Evolutionary conservation across 1,140 invertebrate species (phyloP).

Genomic region (Zaprionus ghesquierei): DNA sequence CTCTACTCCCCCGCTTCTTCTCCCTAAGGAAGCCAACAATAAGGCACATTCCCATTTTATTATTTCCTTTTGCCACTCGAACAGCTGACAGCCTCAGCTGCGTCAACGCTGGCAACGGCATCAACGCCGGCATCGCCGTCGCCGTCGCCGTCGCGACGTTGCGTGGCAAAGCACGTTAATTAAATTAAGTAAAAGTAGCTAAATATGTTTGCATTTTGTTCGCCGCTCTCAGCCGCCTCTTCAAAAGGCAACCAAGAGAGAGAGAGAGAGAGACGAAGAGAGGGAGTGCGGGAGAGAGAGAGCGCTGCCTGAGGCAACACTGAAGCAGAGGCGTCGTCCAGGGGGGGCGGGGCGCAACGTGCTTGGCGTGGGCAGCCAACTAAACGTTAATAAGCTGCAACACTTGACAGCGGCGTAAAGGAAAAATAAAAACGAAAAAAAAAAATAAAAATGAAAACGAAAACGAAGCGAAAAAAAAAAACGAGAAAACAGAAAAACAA

Average conservation of each 20-base stretch:
- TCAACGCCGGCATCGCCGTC: background rate
- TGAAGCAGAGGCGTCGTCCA: background rate
- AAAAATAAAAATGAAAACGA: background rate
- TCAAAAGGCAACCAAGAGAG: background rate
- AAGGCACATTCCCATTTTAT: conserved; percentile 73
- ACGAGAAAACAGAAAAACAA: background rate
- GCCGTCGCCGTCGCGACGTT: conserved; percentile 8
- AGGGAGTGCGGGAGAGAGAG: background rate
- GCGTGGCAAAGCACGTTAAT: conserved; percentile 69
- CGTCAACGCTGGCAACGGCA: background rate
- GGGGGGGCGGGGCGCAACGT: background rate
- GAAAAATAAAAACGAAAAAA: background rate
- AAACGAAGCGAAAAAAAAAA: background rate
- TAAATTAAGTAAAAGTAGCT: conserved; percentile 80
- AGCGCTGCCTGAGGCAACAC: background rate
- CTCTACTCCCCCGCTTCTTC: background rate
- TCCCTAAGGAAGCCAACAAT: conserved; percentile 75
- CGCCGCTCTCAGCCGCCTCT: background rate
- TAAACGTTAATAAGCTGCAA: conserved; percentile 26
- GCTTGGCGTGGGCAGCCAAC: background rate
- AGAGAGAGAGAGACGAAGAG: background rate
- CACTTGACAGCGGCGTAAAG: background rate
- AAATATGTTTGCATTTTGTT: conserved; percentile 68
- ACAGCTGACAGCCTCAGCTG: conserved; percentile 67
- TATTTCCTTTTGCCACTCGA: conserved; percentile 66